These are phyloP conservation scores for Marmota monax DNA, from an alignment of 2,113 vertebrate species.

Conservation along the genomic window DNA sequence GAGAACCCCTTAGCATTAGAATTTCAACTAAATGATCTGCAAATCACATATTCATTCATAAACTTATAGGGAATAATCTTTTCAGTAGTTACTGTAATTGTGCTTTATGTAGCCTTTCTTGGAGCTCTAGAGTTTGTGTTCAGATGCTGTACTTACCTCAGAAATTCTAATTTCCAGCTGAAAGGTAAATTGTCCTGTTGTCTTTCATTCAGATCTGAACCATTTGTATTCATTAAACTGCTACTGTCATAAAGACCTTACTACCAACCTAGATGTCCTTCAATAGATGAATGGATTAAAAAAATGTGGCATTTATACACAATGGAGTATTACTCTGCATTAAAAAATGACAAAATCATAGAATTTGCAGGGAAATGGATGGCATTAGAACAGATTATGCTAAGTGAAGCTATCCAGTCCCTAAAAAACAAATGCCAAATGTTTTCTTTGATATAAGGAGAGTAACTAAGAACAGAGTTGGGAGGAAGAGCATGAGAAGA, in stretches of 20 bases:
- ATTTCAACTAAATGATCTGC: constrained; percentile 40
- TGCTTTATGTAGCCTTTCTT: neutral
- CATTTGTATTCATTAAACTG: neutral
- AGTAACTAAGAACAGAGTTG: no score
- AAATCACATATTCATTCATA: constrained; percentile 23
- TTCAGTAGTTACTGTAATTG: neutral
- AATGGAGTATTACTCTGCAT: no score
- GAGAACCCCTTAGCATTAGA: constrained; percentile 15
- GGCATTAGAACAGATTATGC: no score
- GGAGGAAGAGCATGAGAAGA: no score
- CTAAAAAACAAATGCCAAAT: no score
- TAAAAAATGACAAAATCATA: no score
- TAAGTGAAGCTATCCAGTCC: no score
- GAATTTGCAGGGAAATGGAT: no score
- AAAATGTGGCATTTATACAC: no score
- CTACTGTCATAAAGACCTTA: neutral
- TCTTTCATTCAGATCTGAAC: neutral
- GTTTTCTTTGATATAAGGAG: no score
- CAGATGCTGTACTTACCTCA: neutral
- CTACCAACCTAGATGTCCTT: no score
- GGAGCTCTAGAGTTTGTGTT: neutral
- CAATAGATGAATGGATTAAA: no score
- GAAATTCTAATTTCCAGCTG: neutral
- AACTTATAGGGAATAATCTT: neutral
- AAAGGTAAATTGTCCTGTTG: neutral